phyloP scores from a whole-genome alignment of 2,888 invertebrate species.

The Euzetes globulus region DNA sequence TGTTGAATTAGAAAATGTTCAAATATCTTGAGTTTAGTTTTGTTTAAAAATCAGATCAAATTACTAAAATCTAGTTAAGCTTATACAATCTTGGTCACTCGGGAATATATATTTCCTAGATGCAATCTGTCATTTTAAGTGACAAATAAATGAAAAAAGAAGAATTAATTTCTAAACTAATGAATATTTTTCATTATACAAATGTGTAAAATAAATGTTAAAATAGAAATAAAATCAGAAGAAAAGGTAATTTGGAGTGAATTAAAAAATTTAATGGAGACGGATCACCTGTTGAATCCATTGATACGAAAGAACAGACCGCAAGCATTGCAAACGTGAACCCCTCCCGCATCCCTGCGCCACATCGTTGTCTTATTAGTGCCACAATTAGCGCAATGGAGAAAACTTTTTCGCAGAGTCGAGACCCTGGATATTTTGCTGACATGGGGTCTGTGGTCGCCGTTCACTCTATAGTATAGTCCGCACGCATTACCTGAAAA shows the following conservation, averaged over 20 bases:
- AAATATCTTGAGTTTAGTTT: too few relatives aligned
- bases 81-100: too few relatives aligned
- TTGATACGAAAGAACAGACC: slow-evolving; percentile 33
- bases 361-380: slow-evolving; percentile 34
- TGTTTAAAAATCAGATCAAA: too few relatives aligned
- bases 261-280: neutral
- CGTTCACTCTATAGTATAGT: slow-evolving; percentile 30
- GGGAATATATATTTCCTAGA: too few relatives aligned
- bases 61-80: too few relatives aligned
- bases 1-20: too few relatives aligned
- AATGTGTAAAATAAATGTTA: neutral
- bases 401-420: slow-evolving; percentile 19
- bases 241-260: neutral
- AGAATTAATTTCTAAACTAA: too few relatives aligned
- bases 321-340: slow-evolving; percentile 31
- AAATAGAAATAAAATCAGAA: neutral
- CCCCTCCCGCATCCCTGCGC: slow-evolving; percentile 30
- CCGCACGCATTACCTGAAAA: slow-evolving; percentile 31
- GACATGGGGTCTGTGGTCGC: slow-evolving; percentile 29
- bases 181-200: too few relatives aligned
- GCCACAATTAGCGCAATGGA: slow-evolving; percentile 32
- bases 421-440: slow-evolving; percentile 27
- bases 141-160: too few relatives aligned
- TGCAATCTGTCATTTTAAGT: too few relatives aligned
- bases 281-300: slow-evolving; percentile 28